Percentiles rank a stretch among this genome's conserved stretches.
phyloP scores from a whole-genome alignment of 2,113 vertebrate genomes.

The Stomatorhinus ivindoensis region DNA sequence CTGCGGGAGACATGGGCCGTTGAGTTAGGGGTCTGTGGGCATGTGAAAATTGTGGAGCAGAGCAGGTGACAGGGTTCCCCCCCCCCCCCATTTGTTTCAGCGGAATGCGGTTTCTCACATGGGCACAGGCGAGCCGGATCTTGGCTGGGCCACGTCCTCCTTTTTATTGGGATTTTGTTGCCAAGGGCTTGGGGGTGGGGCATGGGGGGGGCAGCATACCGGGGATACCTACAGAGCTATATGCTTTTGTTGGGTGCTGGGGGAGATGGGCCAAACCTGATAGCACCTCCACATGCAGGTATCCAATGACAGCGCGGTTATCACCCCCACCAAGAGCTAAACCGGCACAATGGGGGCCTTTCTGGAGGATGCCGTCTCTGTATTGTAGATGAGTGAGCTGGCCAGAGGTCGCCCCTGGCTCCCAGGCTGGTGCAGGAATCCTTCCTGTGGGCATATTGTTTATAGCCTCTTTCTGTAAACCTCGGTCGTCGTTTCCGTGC shows the following conservation, averaged over 20 bases:
- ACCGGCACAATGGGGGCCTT: conserved; percentile 12
- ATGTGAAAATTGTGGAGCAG: background rate
- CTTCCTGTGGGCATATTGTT: background rate
- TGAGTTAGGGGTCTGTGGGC: background rate
- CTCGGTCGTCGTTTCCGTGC: background rate
- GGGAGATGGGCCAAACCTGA: background rate
- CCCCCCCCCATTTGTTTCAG: background rate
- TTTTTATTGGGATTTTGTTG: conserved; percentile 18
- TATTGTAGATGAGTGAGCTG: background rate
- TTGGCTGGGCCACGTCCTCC: conserved; percentile 27
- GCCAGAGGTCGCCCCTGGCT: background rate
- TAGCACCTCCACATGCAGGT: conserved; percentile 13
- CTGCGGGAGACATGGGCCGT: background rate
- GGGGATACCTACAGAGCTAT: conserved; percentile 20
- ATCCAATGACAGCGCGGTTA: background rate
- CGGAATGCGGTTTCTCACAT: conserved; percentile 22
- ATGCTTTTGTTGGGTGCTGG: conserved; percentile 17
- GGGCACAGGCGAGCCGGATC: background rate
- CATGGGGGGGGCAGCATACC: conserved; percentile 26
- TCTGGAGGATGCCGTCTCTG: background rate
- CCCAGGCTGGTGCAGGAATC: background rate
- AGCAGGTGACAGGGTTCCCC: background rate
- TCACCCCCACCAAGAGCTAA: background rate
- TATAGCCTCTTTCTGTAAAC: background rate
- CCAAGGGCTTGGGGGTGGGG: conserved; percentile 13